Percentiles rank a stretch among this genome's conserved stretches.
Evolutionary conservation across 1,140 invertebrate genomes (phyloP).

Genomic region (Cyclargus thomasi): DNA sequence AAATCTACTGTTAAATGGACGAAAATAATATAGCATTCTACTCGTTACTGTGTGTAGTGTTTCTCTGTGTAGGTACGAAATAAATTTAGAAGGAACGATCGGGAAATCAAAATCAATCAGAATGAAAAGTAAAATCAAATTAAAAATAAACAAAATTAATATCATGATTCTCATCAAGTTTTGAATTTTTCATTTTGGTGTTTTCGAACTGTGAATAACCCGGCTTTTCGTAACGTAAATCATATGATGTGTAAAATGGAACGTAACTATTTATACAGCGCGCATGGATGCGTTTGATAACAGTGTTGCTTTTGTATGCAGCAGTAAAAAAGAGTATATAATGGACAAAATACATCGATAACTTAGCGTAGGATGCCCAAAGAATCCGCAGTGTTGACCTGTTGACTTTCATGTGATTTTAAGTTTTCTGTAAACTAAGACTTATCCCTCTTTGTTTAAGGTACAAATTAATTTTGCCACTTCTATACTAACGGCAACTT

Average conservation of each 20-base stretch:
- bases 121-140: constrained; percentile 37
- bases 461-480: constrained; percentile 49
- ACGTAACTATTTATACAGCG: constrained; percentile 53
- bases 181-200: constrained; percentile 38
- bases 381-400: constrained; percentile 65
- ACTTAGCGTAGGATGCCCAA: constrained; percentile 73
- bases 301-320: constrained; percentile 69
- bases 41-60: constrained; percentile 69
- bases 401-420: constrained; percentile 53
- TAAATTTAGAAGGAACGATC: constrained; percentile 53
- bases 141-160: constrained; percentile 37
- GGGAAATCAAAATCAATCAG: constrained; percentile 19
- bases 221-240: constrained; percentile 57
- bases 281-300: constrained; percentile 59
- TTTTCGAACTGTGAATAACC: constrained; percentile 51
- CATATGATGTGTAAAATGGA: constrained; percentile 56
- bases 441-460: constrained; percentile 56
- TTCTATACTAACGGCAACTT: constrained; percentile 36
- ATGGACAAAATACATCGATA: constrained; percentile 56
- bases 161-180: constrained; percentile 31
- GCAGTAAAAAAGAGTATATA: constrained; percentile 62
- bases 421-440: constrained; percentile 64
- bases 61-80: constrained; percentile 72
- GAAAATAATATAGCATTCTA: constrained; percentile 69
- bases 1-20: constrained; percentile 63